Base-by-base conservation (phyloP, 2,888 invertebrate genomes). In the Holacanthella duospinosa region DNA sequence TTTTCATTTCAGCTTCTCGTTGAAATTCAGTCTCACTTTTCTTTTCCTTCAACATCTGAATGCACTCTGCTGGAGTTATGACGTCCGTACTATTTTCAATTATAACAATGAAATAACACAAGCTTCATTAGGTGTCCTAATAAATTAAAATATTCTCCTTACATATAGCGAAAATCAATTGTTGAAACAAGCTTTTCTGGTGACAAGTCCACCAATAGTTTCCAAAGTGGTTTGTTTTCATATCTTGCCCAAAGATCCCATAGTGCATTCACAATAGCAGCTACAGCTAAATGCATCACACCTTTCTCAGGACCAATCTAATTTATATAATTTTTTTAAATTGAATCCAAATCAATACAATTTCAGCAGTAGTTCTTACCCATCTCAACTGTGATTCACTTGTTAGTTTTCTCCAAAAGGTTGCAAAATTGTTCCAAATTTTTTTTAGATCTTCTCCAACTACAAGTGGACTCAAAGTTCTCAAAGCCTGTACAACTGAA, bases 181-280 rank as follows among this genome's bases (percentile, higher is more conserved):
- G 85, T 83, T 0, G 88, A 87, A n/a, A 92, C 86, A 29, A 93
- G 78, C 75, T 86, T 82, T 79, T 93, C 88, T 0, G 93, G 91
- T 66, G 85, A 83, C 83, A 93, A 82, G 74, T 93, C 93, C 0
- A 82, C 83, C 1, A 94, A 78, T 0, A 93, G 79, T 75, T 86
- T 86, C 93, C 93, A 94, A 0, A 94, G 77, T 0, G 94, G 92
- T 77, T 93, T 92, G 43, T 83, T 82, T 76, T 89, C 86, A 9
- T 88, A 78, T 73, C 88, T 84, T 0, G 86, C 92, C 93, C 93
- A 93, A 60, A 93, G 78, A 77, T 94, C 94, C 93, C 93, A 94
- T 1, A 93, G 77, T 1, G 91, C 87, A 77, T 93, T 94, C n/a
- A 92, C 78, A 60, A 93, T 84, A 9, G 91, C 93, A 0, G 90